Evolutionary conservation across 2,888 invertebrate genomes (phyloP).

Genomic region (Gryllus longicercus): DNA sequence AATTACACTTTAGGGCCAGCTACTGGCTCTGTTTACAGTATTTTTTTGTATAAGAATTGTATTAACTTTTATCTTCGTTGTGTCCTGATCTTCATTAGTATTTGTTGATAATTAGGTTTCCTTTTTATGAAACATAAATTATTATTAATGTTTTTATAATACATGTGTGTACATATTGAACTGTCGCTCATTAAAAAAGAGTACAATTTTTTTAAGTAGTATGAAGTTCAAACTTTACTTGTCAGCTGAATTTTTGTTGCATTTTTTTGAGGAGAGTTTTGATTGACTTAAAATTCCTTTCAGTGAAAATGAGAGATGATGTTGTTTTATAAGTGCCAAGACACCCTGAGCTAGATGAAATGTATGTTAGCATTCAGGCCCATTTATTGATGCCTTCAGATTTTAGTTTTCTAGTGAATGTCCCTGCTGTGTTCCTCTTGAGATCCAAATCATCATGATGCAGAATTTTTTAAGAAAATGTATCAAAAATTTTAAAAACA

Average conservation of each 20-base stretch:
- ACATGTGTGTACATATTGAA: slow-evolving; percentile 10
- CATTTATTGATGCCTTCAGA: slow-evolving; percentile 35
- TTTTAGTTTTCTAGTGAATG: slow-evolving; percentile 34
- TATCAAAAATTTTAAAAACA: slow-evolving; percentile 27
- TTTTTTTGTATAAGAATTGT: not conserved
- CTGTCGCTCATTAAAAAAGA: not conserved
- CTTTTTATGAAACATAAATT: not conserved
- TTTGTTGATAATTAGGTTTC: not conserved
- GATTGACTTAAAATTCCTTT: slow-evolving; percentile 17
- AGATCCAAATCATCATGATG: slow-evolving; percentile 24
- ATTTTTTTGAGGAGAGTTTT: not conserved
- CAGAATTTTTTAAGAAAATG: slow-evolving; percentile 31
- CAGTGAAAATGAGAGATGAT: slow-evolving; percentile 20
- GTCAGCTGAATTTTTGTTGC: not conserved
- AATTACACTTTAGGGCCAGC: not conserved
- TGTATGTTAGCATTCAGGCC: slow-evolving; percentile 30
- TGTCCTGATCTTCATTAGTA: slow-evolving; percentile 4
- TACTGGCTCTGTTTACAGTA: not conserved
- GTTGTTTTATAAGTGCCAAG: slow-evolving; percentile 22
- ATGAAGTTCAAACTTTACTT: not conserved
- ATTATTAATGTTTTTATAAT: slow-evolving; percentile 6
- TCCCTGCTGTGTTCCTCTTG: slow-evolving; percentile 30
- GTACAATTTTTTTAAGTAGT: not conserved
- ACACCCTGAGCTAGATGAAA: slow-evolving; percentile 17
- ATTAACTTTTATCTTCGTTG: not conserved